phyloP scores from a whole-genome alignment of 2,888 invertebrate species.

The Epistrophe eligans region DNA sequence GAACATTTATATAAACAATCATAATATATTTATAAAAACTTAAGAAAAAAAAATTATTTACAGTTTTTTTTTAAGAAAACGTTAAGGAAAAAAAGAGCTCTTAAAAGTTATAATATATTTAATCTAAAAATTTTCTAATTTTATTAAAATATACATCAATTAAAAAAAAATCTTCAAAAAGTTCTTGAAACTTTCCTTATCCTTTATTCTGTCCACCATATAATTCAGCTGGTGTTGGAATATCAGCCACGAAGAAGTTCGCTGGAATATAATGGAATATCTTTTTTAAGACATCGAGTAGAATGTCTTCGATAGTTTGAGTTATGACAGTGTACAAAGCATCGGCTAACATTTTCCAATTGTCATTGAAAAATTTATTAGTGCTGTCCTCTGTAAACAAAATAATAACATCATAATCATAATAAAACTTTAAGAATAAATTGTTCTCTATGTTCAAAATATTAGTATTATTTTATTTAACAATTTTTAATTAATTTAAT shows the following conservation, averaged over 20 bases:
- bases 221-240: constrained; percentile 83
- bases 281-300: constrained; percentile 87
- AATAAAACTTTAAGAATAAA: too few relatives aligned
- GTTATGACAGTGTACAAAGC: constrained; percentile 88
- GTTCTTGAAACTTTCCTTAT: background rate
- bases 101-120: constrained; percentile 3
- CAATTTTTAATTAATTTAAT: too few relatives aligned
- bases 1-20: too few relatives aligned
- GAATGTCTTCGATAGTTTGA: constrained; percentile 89
- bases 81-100: too few relatives aligned
- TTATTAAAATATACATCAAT: background rate
- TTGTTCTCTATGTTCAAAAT: too few relatives aligned
- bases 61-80: too few relatives aligned
- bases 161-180: background rate
- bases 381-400: constrained; percentile 88
- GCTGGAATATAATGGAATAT: constrained; percentile 90
- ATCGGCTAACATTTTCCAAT: constrained; percentile 90
- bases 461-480: too few relatives aligned
- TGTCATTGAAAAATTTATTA: constrained; percentile 89
- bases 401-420: background rate
- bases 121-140: background rate
- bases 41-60: too few relatives aligned
- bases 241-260: constrained; percentile 88
- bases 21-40: too few relatives aligned
- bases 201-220: constrained; percentile 77